Evolutionary conservation across 2,888 invertebrate species (phyloP), one percentile per base, ranked within the genome.

Genomic region (Anoplius nigerrimus): DNA sequence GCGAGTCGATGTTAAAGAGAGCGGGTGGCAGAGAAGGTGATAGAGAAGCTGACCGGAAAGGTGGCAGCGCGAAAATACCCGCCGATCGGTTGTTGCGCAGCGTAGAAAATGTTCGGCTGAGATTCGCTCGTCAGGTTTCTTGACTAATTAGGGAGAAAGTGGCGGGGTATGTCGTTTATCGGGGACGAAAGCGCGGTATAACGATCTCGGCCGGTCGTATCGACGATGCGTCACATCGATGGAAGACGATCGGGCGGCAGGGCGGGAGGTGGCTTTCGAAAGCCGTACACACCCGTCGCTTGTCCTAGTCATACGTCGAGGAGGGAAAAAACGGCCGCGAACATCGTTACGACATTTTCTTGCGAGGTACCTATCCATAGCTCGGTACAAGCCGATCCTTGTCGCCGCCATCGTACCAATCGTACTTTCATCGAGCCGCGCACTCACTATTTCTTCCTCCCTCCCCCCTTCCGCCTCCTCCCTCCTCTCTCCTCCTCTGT

Each of bases 321-420:
- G 63, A 60, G 53, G 42, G 51, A 58, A 62, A 71, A 71, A 74
- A 79, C 77, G 62, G 48, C 69, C 55, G 62, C 62, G 72, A 70
- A 68, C 71, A 74, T 74, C 74, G 70, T 75, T 74, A 55, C 72
- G 72, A 74, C 76, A 71, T 78, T 78, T 80, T 76, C 72, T 69
- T 64, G 66, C 61, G 22, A 58, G 24, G 69, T 68, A 72, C 66
- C 69, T 73, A 69, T 59, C 71, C 68, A 21, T 66, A 63, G 51
- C 21, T 54, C 48, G 71, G 62, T 70, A 69, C 73, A 75, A 65
- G 72, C 70, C 71, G 76, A 76, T 78, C 69, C 65, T 69, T 71
- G 79, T 78, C 73, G 67, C 62, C 62, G 57, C 66, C 63, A 62
- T 72, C 71, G 69, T 46, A 60, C 70, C 71, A 58, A 73, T 69